Conservation (phyloP, 2,888 invertebrate genomes). For the Tipula vernalis region DNA sequence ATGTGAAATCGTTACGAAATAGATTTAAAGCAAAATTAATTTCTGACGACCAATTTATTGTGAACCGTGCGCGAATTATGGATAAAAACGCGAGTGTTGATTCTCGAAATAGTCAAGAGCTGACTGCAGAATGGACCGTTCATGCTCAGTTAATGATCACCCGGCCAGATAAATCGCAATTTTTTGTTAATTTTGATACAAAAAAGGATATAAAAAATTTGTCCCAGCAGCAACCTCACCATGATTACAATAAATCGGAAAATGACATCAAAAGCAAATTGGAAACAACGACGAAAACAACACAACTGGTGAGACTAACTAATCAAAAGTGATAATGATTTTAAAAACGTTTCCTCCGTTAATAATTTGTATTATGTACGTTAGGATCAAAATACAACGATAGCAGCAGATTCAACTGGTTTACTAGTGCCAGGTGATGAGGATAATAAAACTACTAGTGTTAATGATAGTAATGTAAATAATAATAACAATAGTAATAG, state of each 20-base stretch:
- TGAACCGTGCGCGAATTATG: neutral
- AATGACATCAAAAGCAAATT: neutral
- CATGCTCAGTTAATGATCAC: slow-evolving; percentile 54
- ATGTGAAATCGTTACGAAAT: neutral
- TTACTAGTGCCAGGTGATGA: neutral
- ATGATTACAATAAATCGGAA: slow-evolving; percentile 17
- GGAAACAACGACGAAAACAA: neutral
- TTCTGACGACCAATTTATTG: neutral
- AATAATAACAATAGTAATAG: neutral
- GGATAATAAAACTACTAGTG: neutral
- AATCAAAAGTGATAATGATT: slow-evolving; percentile 16
- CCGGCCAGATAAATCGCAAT: slow-evolving; percentile 35
- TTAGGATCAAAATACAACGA: neutral
- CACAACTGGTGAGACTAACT: neutral
- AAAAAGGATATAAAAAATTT: slow-evolving; percentile 20
- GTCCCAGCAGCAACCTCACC: slow-evolving; percentile 5
- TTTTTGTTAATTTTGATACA: slow-evolving; percentile 18
- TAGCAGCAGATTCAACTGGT: slow-evolving; percentile 11
- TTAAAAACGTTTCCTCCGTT: slow-evolving; percentile 29
- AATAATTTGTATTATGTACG: neutral
- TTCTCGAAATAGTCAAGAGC: slow-evolving; percentile 19
- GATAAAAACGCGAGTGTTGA: neutral
- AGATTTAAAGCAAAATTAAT: neutral
- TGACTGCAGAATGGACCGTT: slow-evolving; percentile 51
- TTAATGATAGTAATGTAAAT: neutral